Conservation (phyloP, 2,888 invertebrate genomes). For the Drepana falcataria region DNA sequence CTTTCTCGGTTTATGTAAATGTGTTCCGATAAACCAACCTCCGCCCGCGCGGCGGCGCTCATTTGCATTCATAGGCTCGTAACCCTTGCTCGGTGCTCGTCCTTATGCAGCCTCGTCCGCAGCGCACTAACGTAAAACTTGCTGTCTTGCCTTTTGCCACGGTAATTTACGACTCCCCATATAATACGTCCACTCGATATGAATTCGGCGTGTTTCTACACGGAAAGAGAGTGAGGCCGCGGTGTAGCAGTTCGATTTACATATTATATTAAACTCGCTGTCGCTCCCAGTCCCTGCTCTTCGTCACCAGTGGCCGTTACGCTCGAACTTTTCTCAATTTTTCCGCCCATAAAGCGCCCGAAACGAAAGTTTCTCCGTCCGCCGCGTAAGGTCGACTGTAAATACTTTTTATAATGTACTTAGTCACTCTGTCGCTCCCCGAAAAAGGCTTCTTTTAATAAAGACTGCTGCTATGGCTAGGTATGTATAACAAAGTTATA, state of each 20-base stretch:
- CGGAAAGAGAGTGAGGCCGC: slow-evolving; percentile 61
- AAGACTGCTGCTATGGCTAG: slow-evolving; percentile 24
- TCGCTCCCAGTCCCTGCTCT: slow-evolving; percentile 51
- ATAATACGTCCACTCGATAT: slow-evolving; percentile 73
- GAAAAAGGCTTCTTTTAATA: slow-evolving; percentile 60
- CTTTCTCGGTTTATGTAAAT: slow-evolving; percentile 71
- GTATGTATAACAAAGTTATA: background rate
- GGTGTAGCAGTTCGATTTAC: slow-evolving; percentile 72
- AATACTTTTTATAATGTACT: slow-evolving; percentile 77
- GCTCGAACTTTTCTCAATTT: slow-evolving; percentile 77
- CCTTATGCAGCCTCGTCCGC: slow-evolving; percentile 55
- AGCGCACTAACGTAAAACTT: slow-evolving; percentile 60
- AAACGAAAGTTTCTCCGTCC: slow-evolving; percentile 70
- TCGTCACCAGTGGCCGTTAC: slow-evolving; percentile 74
- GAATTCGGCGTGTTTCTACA: slow-evolving; percentile 60
- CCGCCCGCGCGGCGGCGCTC: slow-evolving; percentile 60
- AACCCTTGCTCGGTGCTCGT: slow-evolving; percentile 70
- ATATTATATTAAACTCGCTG: slow-evolving; percentile 76
- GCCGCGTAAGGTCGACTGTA: slow-evolving; percentile 74
- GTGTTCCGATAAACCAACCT: slow-evolving; percentile 66
- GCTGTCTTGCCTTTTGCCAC: slow-evolving; percentile 64
- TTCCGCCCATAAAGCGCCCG: slow-evolving; percentile 75
- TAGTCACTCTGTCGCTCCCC: slow-evolving; percentile 63
- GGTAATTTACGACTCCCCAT: slow-evolving; percentile 74
- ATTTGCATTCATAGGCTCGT: slow-evolving; percentile 79